Evolutionary conservation across 2,113 vertebrate genomes (phyloP), one percentile per base, ranked within the genome.

Genomic region (Amblyornis subalaris): DNA sequence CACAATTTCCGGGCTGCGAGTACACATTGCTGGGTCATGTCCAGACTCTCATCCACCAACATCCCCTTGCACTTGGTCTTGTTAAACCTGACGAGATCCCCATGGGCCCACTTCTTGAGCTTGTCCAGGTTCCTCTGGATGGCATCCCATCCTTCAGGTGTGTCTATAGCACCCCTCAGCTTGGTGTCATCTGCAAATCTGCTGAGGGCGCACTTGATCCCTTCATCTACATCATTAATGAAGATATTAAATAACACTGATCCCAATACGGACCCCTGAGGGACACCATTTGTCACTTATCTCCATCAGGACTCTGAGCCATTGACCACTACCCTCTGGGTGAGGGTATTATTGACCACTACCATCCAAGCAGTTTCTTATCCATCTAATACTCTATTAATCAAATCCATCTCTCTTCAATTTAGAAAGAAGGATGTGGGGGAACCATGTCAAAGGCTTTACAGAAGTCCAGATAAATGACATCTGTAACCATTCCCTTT

Each of bases 1-100:
- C 2, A 16, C 0, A 0, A 9, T 80, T 50, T 72, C 58, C 3
- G 2, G 33, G 44, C 2, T 50, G 31, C 2, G 14, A 74, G 20
- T 21, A 33, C 38, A 25, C 4, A 31, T 8, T 10, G 29, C 24
- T 0, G 0, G 21, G 9, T 61, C 47, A 31, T 13, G 11, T 22
- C 29, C 24, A 75, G 4, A 13, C 4, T 61, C 33, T 61, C n/a
- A 35, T 13, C 3, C 33, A 40, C 14, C 29, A 67, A 36, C 5
- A 60, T 1, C 7, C 23, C 4, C n/a, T 9, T 17, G 16, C 16
- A 57, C 42, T 36, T 24, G 16, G 38, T n/a, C 28, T 38, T 54
- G 47, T 67, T 82, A 67, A 82, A 75, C 7, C 10, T 35, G 21
- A 40, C 14, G 23, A 21, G 8, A 74, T 26, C 61, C 17, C 61